Base-by-base conservation (phyloP, 2,113 vertebrate genomes). In the Lagopus muta region DNA sequence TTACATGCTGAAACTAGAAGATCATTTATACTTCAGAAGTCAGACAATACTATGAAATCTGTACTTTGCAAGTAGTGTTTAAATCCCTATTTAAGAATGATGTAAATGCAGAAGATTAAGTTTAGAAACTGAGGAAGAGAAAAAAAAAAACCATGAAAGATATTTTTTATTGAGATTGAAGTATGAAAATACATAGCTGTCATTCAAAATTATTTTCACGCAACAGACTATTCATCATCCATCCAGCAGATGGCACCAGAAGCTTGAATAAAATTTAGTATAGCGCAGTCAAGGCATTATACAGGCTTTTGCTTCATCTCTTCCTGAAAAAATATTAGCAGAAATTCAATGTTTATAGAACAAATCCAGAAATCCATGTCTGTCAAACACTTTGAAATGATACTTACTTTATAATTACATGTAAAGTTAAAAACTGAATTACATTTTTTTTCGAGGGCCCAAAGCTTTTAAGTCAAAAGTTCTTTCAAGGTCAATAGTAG, bases 221-320 rank as follows among this genome's bases (percentile, higher is more conserved):
- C 11, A 61, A 21, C 1, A 34, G 8, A 2, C 11, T 65, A 42
- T 75, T 78, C 32, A 15, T 57, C 32, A 50, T 61, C 0, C 1
- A 27, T 0, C 87, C 97, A 97, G 80, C 34, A 91, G 97, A 90
- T 96, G 97, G 93, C 85, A 78, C 1, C 17, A 93, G 45, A 95
- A 58, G 77, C 67, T 45, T 70, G 19, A 60, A 17, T 88, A 82
- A 88, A 72, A 17, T 45, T 82, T 55, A 16, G 7, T 5, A 0
- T 0, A 2, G 13, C 22, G 3, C 6, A 24, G 7, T 4, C 8
- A 15, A 45, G 17, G 11, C 4, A 7, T 28, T 60, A 30, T 45
- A 50, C 8, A 13, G 25, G 3, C 34, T 78, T 81, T 10, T 7
- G 11, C 6, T 45, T 6, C 10, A 16, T 45, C 54, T 79, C 32